Evolutionary conservation across 2,113 vertebrate species (phyloP), one percentile per base, ranked within the genome.

Genomic region (Alaudala cheleensis): DNA sequence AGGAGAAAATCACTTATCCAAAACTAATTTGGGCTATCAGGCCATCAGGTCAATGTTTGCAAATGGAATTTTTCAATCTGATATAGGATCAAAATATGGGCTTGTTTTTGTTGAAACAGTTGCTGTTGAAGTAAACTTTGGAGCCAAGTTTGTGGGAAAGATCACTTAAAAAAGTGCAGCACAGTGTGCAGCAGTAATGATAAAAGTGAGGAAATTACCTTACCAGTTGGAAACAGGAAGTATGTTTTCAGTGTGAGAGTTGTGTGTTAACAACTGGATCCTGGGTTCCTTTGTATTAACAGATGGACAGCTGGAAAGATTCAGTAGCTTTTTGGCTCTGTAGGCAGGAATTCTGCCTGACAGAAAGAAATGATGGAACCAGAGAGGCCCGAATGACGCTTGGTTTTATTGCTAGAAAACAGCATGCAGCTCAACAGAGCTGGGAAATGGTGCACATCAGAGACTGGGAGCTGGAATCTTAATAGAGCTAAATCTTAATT

Each of bases 201-300:
- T 93, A 84, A 86, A 90, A 86, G 70, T 49, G 62, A 86, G 95
- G 93, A 96, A 96, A 92, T 95, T 54, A 86, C 82, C 78, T 88
- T 88, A 81, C 9, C 60, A 39, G 61, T 12, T 85, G 95, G 91
- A 94, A 97, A 90, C 90, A 94, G 96, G 95, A 97, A 95, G 33
- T 66, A 19, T 89, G 73, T 83, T 95, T 93, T 76, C 83, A 39
- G 25, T 51, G 66, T 92, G 58, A 70, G 82, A 92, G 83, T 40
- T 0, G 0, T 82, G 44, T 86, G 78, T 88, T 94, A 92, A 90
- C 13, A 26, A 80, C 90, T 60, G 85, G 21, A 9, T 85, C 86
- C 51, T 61, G 73, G 44, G 37, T 77, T 94, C 66, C 64, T 92
- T 93, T 97, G 89, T 95, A 70, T 87, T 90, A 80, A 88, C 96